phyloP scores from a whole-genome alignment of 1,140 invertebrate species.

The Eriosoma lanigerum region DNA sequence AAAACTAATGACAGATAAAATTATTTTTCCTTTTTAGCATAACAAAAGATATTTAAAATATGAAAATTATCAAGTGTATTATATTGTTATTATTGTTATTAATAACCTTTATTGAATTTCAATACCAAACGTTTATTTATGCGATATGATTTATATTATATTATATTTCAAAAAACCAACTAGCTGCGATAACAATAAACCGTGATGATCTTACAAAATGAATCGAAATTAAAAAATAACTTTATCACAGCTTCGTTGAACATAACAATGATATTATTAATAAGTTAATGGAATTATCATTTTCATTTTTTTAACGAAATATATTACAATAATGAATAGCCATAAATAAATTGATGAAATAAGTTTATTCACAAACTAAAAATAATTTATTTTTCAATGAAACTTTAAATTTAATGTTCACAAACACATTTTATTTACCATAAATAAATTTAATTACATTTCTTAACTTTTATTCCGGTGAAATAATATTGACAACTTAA shows the following conservation, averaged over 20 bases:
- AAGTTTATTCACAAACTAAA: no score
- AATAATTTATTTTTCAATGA: no score
- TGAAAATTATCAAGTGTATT: neutral
- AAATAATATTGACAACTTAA: no score
- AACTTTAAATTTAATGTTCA: no score
- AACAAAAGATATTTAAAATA: neutral
- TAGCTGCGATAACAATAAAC: neutral
- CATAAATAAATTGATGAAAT: neutral
- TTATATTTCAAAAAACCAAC: neutral
- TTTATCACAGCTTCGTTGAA: neutral
- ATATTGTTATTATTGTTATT: neutral
- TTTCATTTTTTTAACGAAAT: neutral
- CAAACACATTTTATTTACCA: no score
- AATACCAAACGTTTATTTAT: neutral
- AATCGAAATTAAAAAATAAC: neutral
- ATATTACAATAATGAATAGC: neutral
- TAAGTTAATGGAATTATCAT: neutral
- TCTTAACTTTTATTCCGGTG: no score
- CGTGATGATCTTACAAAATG: neutral
- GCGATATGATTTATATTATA: neutral
- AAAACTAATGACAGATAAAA: neutral
- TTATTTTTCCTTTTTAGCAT: neutral
- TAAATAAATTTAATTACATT: no score
- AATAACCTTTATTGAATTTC: neutral
- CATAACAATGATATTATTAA: neutral